Conservation (phyloP, 2,113 vertebrate genomes). For the Heterotis niloticus region DNA sequence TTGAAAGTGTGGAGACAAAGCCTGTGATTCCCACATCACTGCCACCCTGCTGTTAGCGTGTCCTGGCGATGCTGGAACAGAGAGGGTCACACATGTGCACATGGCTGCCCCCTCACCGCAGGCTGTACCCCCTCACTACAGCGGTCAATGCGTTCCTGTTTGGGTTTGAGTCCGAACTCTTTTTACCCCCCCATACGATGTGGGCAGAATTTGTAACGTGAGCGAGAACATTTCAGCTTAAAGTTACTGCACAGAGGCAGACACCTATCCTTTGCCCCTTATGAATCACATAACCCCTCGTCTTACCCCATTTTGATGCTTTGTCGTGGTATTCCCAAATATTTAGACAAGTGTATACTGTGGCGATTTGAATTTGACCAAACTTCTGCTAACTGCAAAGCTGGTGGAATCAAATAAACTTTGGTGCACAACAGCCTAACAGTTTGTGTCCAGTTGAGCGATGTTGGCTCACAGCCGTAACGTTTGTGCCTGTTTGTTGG, state of each 20-base stretch:
- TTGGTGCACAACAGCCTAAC: background rate
- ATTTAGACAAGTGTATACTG: background rate
- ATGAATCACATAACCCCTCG: too few species aligned
- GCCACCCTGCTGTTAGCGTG: background rate
- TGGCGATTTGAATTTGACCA: background rate
- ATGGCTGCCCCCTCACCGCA: background rate
- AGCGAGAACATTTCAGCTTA: background rate
- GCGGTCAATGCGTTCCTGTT: background rate
- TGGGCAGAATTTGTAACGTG: too few species aligned
- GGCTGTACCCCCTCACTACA: background rate
- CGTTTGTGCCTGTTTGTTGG: background rate
- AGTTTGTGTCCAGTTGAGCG: background rate
- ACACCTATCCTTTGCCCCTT: too few species aligned
- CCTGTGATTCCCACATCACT: background rate
- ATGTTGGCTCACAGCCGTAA: background rate
- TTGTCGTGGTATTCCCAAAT: background rate
- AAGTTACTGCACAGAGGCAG: too few species aligned
- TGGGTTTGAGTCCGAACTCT: background rate
- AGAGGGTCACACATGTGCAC: too few species aligned
- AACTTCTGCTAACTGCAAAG: too few species aligned
- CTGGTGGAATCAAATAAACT: too few species aligned
- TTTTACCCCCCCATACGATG: too few species aligned
- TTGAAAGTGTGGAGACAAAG: background rate
- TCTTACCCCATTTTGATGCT: too few species aligned
- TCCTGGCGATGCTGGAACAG: too few species aligned